These are phyloP conservation scores for Propsilocerus akamusi DNA, from an alignment of 1,140 invertebrate genomes.

Conservation along the genomic window DNA sequence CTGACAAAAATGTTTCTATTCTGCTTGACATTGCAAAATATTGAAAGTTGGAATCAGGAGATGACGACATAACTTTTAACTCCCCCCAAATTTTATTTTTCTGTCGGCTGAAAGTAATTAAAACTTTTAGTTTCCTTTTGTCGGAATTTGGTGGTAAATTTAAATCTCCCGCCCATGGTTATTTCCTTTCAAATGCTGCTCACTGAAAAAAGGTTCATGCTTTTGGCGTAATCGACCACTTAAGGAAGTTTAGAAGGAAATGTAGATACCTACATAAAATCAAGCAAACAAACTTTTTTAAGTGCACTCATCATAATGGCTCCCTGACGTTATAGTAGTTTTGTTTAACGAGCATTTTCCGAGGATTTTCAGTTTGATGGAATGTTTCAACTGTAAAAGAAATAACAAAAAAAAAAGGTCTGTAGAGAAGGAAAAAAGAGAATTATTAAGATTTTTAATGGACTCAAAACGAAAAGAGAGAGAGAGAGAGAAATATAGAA, in stretches of 20 bases:
- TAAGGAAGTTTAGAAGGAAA: neutral
- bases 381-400: neutral
- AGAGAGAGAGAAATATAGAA: neutral
- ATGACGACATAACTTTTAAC: no score
- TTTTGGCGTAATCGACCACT: neutral
- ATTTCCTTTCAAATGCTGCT: no score
- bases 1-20: no score
- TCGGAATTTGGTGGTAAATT: no score
- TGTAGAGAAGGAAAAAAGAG: no score
- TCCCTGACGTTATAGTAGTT: neutral
- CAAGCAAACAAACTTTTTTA: neutral
- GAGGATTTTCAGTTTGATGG: neutral
- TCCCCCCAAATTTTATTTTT: no score
- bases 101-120: no score
- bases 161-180: no score
- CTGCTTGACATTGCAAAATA: no score
- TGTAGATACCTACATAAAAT: neutral
- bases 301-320: conserved; percentile 1
- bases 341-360: neutral
- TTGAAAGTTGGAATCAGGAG: no score
- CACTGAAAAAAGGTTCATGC: no score
- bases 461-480: neutral
- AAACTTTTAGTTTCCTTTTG: neutral
- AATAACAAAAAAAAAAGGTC: neutral
- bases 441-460: neutral